Conservation (phyloP, 2,888 invertebrate genomes). For the Lucinisca nassula region DNA sequence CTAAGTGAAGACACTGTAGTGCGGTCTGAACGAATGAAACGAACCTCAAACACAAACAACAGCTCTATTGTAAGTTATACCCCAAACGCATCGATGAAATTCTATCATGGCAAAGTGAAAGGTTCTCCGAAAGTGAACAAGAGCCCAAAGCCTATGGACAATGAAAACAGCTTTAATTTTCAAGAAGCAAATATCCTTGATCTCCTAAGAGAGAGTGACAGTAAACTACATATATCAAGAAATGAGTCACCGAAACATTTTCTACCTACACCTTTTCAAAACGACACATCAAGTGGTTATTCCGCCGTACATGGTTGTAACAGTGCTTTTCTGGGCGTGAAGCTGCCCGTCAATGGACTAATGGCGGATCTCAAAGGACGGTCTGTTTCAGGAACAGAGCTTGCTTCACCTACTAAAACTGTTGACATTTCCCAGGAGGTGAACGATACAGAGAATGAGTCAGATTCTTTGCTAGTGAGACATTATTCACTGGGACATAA, state of each 20-base stretch:
- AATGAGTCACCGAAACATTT: conserved; percentile 55
- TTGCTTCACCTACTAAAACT: conserved; percentile 15
- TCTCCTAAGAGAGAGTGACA: conserved; percentile 64
- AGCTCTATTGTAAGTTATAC: conserved; percentile 38
- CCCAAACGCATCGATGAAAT: conserved; percentile 18
- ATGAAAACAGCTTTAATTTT: conserved; percentile 45
- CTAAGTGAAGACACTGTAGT: conserved; percentile 81
- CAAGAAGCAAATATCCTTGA: conserved; percentile 65
- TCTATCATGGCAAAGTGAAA: conserved; percentile 24
- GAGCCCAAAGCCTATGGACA: conserved; percentile 6
- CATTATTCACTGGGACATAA: conserved; percentile 54
- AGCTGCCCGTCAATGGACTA: conserved; percentile 29
- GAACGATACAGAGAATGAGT: conserved; percentile 21
- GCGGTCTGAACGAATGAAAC: conserved; percentile 58
- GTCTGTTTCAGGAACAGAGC: conserved; percentile 45
- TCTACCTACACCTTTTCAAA: conserved; percentile 18
- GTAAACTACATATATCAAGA: conserved; percentile 10
- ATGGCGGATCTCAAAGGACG: conserved; percentile 11
- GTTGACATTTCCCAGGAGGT: neutral
- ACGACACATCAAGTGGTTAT: neutral
- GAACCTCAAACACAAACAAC: conserved; percentile 39
- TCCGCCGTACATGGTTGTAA: neutral
- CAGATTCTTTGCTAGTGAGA: conserved; percentile 39
- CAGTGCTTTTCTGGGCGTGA: neutral
- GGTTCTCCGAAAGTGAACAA: conserved; percentile 31